Evolutionary conservation across 2,888 invertebrate genomes (phyloP).

Genomic region (Lithophane socia): DNA sequence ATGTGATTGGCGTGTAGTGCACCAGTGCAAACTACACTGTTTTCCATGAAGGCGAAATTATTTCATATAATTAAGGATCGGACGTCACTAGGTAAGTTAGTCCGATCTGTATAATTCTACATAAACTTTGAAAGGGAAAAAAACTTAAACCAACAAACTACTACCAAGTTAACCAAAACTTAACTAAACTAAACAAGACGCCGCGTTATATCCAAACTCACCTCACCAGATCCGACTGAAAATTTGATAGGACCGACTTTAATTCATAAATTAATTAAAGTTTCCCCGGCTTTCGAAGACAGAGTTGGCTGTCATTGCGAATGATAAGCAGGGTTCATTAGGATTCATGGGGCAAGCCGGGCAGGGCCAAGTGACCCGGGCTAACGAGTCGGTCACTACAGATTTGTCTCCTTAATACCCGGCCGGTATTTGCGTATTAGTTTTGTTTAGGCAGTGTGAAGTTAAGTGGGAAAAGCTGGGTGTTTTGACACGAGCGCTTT

Average conservation of each 20-base stretch:
- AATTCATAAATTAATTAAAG: conserved; percentile 89
- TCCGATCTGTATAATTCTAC: too few species aligned
- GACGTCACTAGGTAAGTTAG: too few species aligned
- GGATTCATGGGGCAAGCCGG: conserved; percentile 73
- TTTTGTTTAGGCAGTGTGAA: conserved; percentile 47
- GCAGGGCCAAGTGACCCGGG: conserved; percentile 67
- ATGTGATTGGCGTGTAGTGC: too few species aligned
- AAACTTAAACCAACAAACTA: conserved; percentile 7
- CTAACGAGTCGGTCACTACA: conserved; percentile 82
- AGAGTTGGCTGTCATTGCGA: conserved; percentile 81
- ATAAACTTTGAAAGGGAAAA: conserved; percentile 19
- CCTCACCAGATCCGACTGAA: conserved; percentile 71
- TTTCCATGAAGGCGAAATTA: too few species aligned
- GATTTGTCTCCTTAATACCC: conserved; percentile 81
- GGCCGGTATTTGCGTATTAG: conserved; percentile 69
- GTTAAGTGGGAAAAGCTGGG: not conserved
- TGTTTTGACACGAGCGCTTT: not conserved
- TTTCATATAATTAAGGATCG: too few species aligned
- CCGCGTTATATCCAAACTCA: conserved; percentile 57
- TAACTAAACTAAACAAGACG: conserved; percentile 55
- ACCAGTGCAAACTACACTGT: too few species aligned
- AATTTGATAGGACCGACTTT: conserved; percentile 80
- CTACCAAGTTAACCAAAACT: conserved; percentile 39
- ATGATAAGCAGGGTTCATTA: conserved; percentile 87
- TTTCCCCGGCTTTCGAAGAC: conserved; percentile 72